phyloP scores from a whole-genome alignment of 1,140 invertebrate genomes.

The Chymomyza costata region DNA sequence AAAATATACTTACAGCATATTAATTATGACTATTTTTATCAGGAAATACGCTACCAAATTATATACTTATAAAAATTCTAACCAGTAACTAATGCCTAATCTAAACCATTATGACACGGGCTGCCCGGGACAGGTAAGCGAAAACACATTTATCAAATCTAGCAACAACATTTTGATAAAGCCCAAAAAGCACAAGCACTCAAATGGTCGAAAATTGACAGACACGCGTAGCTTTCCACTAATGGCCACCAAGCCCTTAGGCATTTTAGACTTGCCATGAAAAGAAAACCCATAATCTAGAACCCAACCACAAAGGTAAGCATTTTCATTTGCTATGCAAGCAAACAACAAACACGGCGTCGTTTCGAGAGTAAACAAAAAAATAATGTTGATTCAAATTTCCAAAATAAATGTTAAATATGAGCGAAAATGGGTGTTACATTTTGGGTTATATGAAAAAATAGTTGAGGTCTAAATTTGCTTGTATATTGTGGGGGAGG shows the following conservation, averaged over 20 bases:
- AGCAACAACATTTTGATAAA: slow-evolving; percentile 48
- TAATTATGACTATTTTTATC: slow-evolving; percentile 4
- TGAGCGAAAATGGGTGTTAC: slow-evolving; percentile 17
- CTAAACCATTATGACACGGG: too few species aligned
- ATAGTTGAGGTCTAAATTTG: slow-evolving; percentile 2
- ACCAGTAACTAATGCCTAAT: too few species aligned
- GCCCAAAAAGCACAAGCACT: slow-evolving; percentile 8
- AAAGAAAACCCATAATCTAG: slow-evolving; percentile 45
- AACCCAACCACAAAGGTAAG: slow-evolving; percentile 34
- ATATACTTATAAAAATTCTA: slow-evolving; percentile 19
- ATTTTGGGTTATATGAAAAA: slow-evolving; percentile 43
- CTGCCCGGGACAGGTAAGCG: slow-evolving; percentile 4
- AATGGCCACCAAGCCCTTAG: slow-evolving; percentile 27
- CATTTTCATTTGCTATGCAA: slow-evolving; percentile 44
- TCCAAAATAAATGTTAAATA: slow-evolving; percentile 43
- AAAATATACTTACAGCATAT: too few species aligned
- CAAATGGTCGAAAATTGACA: slow-evolving; percentile 17
- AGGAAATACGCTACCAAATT: slow-evolving; percentile 30
- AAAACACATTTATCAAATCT: slow-evolving; percentile 56
- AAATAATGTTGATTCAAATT: slow-evolving; percentile 53
- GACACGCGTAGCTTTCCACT: slow-evolving; percentile 33
- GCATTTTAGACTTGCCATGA: slow-evolving; percentile 24
- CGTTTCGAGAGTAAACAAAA: slow-evolving; percentile 21
- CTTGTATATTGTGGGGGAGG: slow-evolving; percentile 16
- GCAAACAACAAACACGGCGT: slow-evolving; percentile 34